Conservation (phyloP, 1,140 invertebrate genomes). For the Halictus rubicundus region DNA sequence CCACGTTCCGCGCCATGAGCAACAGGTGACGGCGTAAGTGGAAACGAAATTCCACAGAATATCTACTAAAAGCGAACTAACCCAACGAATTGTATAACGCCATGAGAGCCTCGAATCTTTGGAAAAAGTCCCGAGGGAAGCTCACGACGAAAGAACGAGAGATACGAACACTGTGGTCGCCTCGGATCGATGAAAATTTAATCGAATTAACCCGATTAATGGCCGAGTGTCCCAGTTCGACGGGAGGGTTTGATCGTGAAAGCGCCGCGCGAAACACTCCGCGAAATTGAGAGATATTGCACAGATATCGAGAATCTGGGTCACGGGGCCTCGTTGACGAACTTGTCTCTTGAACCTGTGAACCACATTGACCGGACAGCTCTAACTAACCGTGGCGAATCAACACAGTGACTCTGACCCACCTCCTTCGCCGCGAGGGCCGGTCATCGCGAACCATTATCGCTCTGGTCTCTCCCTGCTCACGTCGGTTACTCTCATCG, state of each 20-base stretch:
- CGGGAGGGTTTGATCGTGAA: conserved; percentile 12
- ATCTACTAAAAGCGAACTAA: too few species aligned
- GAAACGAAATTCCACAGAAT: neutral
- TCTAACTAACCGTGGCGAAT: conserved; percentile 20
- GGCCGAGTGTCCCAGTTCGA: conserved; percentile 43
- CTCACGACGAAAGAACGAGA: neutral
- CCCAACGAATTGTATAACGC: too few species aligned
- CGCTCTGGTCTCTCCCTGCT: neutral
- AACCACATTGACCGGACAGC: conserved; percentile 11
- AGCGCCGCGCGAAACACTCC: neutral
- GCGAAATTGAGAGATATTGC: conserved; percentile 5
- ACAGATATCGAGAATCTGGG: conserved; percentile 43
- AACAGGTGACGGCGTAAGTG: neutral
- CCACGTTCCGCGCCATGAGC: neutral
- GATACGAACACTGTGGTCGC: too few species aligned
- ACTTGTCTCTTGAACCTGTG: conserved; percentile 64
- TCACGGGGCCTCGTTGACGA: conserved; percentile 47
- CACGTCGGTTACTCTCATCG: neutral
- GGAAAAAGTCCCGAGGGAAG: too few species aligned
- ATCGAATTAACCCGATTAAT: conserved; percentile 40
- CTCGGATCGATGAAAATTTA: conserved; percentile 7
- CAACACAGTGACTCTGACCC: conserved; percentile 16
- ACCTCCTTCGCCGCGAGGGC: neutral
- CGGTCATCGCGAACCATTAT: conserved; percentile 10
- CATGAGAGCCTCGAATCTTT: too few species aligned